These are phyloP conservation scores for Nycteola revayana DNA, from an alignment of 2,888 invertebrate species.

Conservation along the genomic window DNA sequence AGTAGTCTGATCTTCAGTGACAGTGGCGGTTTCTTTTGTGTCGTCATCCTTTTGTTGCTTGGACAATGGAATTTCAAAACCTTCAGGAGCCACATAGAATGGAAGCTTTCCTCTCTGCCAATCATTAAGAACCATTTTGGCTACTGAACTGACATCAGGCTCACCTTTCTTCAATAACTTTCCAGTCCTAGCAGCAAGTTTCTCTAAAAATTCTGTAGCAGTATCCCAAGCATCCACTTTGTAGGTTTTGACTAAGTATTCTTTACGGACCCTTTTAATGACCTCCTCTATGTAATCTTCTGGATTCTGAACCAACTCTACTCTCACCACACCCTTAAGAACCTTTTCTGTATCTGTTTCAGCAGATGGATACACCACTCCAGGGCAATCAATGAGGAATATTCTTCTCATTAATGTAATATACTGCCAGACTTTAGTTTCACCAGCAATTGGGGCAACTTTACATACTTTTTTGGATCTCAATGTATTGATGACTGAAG, in stretches of 20 bases:
- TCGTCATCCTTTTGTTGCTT: conserved; percentile 51
- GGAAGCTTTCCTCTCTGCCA: conserved; percentile 99
- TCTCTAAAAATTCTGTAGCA: conserved; percentile 94
- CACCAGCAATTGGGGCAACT: conserved; percentile 98
- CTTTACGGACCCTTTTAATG: conserved; percentile 92
- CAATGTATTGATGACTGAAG: conserved; percentile 98
- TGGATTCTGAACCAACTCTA: conserved; percentile 95
- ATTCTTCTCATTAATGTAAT: conserved; percentile 98
- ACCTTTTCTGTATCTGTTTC: conserved; percentile 98
- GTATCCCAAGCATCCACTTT: conserved; percentile 91
- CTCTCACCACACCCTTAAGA: conserved; percentile 98
- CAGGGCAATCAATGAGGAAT: conserved; percentile 99
- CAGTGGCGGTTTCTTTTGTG: conserved; percentile 31
- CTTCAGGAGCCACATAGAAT: conserved; percentile 94
- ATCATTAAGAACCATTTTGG: conserved; percentile 98
- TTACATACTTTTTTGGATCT: conserved; percentile 99
- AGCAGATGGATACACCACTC: conserved; percentile 98
- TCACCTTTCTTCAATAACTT: conserved; percentile 98
- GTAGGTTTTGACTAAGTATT: conserved; percentile 95
- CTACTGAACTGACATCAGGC: conserved; percentile 93
- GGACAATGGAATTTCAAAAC: conserved; percentile 87
- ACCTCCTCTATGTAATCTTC: conserved; percentile 96
- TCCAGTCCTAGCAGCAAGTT: conserved; percentile 92
- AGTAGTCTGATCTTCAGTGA: conserved; percentile 38
- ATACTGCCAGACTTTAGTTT: conserved; percentile 99